Conservation (phyloP, 2,113 vertebrate genomes). For the crab-eating macaque (Macaca fascicularis) region DNA sequence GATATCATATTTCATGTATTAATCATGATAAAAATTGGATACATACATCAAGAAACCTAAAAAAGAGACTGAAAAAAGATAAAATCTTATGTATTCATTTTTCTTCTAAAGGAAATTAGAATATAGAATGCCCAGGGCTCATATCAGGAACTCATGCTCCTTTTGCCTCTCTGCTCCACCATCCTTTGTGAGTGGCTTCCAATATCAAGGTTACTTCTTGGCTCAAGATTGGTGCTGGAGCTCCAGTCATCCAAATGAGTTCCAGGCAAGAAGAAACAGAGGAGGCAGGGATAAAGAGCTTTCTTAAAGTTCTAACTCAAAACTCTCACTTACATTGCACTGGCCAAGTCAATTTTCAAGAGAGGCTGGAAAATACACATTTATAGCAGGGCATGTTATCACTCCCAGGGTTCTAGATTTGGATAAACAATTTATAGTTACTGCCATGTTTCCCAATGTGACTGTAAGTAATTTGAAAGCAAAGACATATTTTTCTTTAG, state of each 20-base stretch:
- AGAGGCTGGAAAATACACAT: neutral
- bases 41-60: neutral
- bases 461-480: neutral
- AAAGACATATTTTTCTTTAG: neutral
- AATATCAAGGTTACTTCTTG: neutral
- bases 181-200: neutral
- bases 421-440: neutral
- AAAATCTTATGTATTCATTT: neutral
- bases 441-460: neutral
- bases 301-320: neutral
- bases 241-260: neutral
- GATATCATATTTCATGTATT: neutral
- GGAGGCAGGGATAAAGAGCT: neutral
- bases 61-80: neutral
- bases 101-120: neutral
- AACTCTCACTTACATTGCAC: neutral
- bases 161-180: neutral
- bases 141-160: neutral
- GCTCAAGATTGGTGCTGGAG: neutral
- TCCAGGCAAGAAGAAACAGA: neutral
- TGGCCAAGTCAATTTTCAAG: neutral
- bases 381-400: neutral
- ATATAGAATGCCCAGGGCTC: neutral
- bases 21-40: neutral
- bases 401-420: neutral